phyloP scores from a whole-genome alignment of 2,888 invertebrate species.

The Strigamia transsilvanica region DNA sequence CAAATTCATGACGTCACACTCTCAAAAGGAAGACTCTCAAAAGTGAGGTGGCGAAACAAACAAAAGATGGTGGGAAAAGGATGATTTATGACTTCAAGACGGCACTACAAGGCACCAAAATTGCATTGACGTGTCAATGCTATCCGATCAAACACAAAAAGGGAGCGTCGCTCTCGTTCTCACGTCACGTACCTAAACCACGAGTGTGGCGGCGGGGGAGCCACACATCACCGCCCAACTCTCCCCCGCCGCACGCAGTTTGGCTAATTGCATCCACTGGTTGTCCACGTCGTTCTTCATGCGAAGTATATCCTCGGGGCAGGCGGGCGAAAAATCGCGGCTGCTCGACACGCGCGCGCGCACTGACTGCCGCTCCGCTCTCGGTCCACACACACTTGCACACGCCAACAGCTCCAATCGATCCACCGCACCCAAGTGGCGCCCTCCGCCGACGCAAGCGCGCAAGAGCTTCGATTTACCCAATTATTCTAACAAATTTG shows the following conservation, averaged over 20 bases:
- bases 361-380: neutral
- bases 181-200: neutral
- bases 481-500: neutral
- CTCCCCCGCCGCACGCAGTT: conserved; percentile 8
- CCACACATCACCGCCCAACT: conserved; percentile 8
- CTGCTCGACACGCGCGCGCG: conserved; percentile 2
- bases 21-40: neutral
- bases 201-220: conserved; percentile 3
- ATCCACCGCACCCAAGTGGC: neutral
- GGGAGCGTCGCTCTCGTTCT: neutral
- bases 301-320: neutral
- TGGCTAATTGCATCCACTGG: conserved; percentile 2
- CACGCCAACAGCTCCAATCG: neutral
- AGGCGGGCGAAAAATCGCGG: neutral
- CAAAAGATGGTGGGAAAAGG: neutral
- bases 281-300: conserved; percentile 2
- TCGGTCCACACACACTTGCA: neutral
- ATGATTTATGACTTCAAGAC: neutral
- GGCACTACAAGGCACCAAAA: neutral
- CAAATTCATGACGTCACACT: neutral
- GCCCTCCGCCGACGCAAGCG: neutral
- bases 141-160: neutral
- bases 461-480: neutral
- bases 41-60: neutral
- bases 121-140: neutral